Evolutionary conservation across 2,888 invertebrate species (phyloP).

Genomic region (Pachycephus smyrnensis): DNA sequence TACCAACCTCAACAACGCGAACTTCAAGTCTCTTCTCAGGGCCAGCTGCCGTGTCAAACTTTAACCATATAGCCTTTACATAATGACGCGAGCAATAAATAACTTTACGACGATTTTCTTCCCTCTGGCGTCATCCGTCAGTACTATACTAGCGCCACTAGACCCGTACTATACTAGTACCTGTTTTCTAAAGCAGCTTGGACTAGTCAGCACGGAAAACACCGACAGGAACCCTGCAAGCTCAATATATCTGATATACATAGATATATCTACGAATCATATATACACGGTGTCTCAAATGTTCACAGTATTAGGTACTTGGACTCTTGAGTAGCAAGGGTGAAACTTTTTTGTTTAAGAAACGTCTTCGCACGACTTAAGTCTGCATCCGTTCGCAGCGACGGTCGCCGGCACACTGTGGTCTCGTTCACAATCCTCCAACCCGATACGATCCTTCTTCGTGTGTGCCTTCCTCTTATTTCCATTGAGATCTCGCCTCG

Average conservation of each 20-base stretch:
- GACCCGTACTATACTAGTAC: not conserved
- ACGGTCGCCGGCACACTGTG: slow-evolving; percentile 45
- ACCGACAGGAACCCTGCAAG: not conserved
- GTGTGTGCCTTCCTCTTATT: not conserved
- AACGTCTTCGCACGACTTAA: not conserved
- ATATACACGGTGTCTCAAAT: not conserved
- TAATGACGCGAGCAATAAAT: not conserved
- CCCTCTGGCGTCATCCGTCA: not conserved
- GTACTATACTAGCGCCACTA: not conserved
- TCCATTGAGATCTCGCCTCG: not conserved
- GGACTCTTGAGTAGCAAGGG: not conserved
- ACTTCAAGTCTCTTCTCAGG: not conserved
- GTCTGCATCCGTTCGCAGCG: slow-evolving; percentile 40
- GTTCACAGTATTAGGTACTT: not conserved
- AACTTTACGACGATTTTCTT: not conserved
- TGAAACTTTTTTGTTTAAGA: not conserved
- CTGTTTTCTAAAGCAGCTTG: not conserved
- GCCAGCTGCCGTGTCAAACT: not conserved
- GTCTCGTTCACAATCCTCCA: slow-evolving; percentile 14
- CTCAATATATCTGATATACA: not conserved
- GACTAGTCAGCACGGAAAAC: not conserved
- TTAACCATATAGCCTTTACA: not conserved
- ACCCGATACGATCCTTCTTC: not conserved
- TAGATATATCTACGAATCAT: not conserved
- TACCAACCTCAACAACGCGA: not conserved